Evolutionary conservation across 2,888 invertebrate species (phyloP).

Genomic region (Epirrhoe alternata): DNA sequence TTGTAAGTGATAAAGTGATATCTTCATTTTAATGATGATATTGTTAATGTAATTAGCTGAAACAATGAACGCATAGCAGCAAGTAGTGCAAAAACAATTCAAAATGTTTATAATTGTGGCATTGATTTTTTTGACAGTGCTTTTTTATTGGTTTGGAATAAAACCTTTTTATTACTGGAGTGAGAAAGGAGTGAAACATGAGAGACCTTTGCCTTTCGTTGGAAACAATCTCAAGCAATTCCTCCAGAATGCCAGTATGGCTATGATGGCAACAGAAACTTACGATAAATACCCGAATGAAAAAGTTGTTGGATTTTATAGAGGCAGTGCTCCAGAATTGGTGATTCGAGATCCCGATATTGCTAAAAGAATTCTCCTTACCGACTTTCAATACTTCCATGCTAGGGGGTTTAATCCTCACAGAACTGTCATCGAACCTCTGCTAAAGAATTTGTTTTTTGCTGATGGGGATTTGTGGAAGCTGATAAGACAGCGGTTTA

Average conservation of each 20-base stretch:
- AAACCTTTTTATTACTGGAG: constrained; percentile 70
- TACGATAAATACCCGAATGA: constrained; percentile 71
- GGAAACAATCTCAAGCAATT: constrained; percentile 69
- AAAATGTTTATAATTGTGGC: constrained; percentile 45
- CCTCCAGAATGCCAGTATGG: constrained; percentile 63
- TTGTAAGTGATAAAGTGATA: background rate
- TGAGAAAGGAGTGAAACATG: constrained; percentile 69
- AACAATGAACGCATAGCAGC: background rate
- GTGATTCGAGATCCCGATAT: constrained; percentile 73
- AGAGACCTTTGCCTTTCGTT: constrained; percentile 62
- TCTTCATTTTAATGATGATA: background rate
- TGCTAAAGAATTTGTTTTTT: constrained; percentile 72
- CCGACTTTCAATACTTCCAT: constrained; percentile 69
- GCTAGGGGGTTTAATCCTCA: constrained; percentile 68
- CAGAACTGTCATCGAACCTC: constrained; percentile 67
- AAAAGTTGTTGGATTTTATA: constrained; percentile 71
- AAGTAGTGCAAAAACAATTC: constrained; percentile 11
- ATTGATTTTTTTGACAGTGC: constrained; percentile 47
- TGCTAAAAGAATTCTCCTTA: constrained; percentile 66
- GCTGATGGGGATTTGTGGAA: constrained; percentile 76
- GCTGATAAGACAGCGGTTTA: constrained; percentile 70
- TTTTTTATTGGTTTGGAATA: constrained; percentile 64
- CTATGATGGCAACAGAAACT: constrained; percentile 65
- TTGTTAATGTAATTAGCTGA: background rate
- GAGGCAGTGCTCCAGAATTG: constrained; percentile 65